Base-by-base conservation (phyloP, 2,113 vertebrate genomes). In the Nibea coibor region DNA sequence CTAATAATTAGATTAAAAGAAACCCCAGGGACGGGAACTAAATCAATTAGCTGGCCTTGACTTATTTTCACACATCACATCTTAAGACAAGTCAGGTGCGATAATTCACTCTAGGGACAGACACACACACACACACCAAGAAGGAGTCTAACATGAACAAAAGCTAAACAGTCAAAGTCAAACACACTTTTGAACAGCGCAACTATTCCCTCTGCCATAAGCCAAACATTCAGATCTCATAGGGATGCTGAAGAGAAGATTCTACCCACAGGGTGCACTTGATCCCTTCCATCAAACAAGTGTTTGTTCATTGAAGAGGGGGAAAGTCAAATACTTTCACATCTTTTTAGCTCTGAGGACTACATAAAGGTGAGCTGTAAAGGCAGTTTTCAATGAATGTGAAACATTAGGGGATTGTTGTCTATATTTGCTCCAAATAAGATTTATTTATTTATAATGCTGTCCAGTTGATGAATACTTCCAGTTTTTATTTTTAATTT, bases 181-280 rank as follows among this genome's bases (percentile, higher is more conserved):
- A 42, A 31, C 10, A 47, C 45, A 67, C 74, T 82, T 91, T 87
- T 85, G 75, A 89, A 83, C 61, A 72, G 75, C 22, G 66, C 54
- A 78, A 71, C 78, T 74, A 70, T 68, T 84, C 78, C 62, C 59
- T 67, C 77, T 79, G 73, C 78, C 85, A 87, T 35, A 56, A 90
- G 77, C 74, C 87, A 87, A 89, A 86, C 75, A 86, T 81, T 84
- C 50, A 84, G 54, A 82, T 93, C 88, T 92, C 86, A 24, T 65
- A 76, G 88, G 84, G 88, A 84, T 62, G 66, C 71, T 28, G 81
- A 81, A 56, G 80, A 80, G 72, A 80, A 75, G 75, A 77, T 78
- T 90, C 87, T 92, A 79, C 88, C 89, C 89, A 93, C 88, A 90
- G 88, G 89, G 80, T 61, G 65, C 77, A 79, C 83, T 90, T 91